Percentiles rank a stretch among this genome's conserved stretches.
Evolutionary conservation across 2,797 vertebrate species (phyloP).

Genomic region (Channallabes apus): DNA sequence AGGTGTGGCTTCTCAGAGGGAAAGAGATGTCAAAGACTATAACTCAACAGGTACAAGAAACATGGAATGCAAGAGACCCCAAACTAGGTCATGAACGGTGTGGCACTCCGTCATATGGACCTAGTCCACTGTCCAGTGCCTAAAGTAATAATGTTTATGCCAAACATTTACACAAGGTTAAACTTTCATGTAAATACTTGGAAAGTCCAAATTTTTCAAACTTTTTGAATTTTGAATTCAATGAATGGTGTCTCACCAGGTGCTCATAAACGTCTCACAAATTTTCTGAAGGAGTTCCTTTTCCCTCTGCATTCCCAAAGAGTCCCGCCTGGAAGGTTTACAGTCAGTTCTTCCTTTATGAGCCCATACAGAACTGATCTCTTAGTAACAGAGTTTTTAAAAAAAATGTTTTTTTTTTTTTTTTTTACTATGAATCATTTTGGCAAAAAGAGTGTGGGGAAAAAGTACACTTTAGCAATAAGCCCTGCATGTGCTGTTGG

Average conservation of each 20-base stretch:
- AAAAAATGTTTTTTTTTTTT: no score
- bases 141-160: neutral
- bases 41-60: neutral
- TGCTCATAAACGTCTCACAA: neutral
- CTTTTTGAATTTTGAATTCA: no score
- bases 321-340: neutral
- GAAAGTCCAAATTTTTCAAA: no score
- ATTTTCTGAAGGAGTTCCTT: neutral
- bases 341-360: neutral
- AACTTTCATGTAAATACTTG: no score
- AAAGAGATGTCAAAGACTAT: neutral
- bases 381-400: neutral
- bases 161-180: neutral
- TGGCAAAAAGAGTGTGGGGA: neutral
- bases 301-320: neutral
- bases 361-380: neutral
- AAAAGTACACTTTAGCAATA: neutral
- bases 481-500: neutral
- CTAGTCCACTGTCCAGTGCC: neutral
- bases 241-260: neutral
- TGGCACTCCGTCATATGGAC: neutral
- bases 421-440: neutral
- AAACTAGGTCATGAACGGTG: neutral
- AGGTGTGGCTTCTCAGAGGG: neutral
- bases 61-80: neutral